A percentile compares a stretch with the other conserved stretches of the same genome.
Evolutionary conservation across 2,888 invertebrate species (phyloP).

Genomic region (Oscheius sp.): DNA sequence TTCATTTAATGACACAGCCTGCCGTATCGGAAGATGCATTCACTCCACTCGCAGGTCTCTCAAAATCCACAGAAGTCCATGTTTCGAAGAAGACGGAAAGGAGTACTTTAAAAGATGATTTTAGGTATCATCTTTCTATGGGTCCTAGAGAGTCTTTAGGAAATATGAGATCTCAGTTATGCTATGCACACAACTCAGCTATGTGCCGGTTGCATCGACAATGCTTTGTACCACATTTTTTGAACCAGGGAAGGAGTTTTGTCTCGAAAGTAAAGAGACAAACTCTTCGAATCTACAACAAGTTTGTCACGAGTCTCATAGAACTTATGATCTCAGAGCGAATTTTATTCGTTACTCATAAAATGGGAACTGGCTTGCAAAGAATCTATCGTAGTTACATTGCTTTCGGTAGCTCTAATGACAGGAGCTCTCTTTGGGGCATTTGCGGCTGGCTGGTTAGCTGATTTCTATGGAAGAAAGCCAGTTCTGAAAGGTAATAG

Average conservation of each 20-base stretch:
- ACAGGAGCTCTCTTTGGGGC: conserved; percentile 63
- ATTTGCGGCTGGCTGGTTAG: conserved; percentile 60
- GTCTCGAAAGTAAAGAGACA: not conserved
- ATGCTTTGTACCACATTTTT: conserved; percentile 62
- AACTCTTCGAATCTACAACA: not conserved
- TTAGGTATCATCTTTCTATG: conserved; percentile 29
- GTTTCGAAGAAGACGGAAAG: not conserved
- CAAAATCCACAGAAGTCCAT: too few relatives aligned
- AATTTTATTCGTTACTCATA: conserved; percentile 53
- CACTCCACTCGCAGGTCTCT: not conserved
- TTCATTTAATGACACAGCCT: not conserved
- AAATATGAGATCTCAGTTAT: conserved; percentile 52
- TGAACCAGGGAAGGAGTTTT: conserved; percentile 47
- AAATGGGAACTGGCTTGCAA: conserved; percentile 50
- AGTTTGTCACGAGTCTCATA: not conserved
- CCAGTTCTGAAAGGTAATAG: conserved; percentile 55
- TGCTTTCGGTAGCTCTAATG: conserved; percentile 58
- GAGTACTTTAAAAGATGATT: conserved; percentile 32
- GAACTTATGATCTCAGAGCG: conserved; percentile 1
- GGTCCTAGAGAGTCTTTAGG: conserved; percentile 30
- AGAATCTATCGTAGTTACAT: conserved; percentile 18
- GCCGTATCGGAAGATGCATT: not conserved
- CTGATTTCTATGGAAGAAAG: conserved; percentile 65
- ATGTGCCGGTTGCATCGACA: conserved; percentile 60
- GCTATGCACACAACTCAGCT: conserved; percentile 61